Evolutionary conservation across 2,113 vertebrate genomes (phyloP).

Genomic region (Notiomystis cincta): DNA sequence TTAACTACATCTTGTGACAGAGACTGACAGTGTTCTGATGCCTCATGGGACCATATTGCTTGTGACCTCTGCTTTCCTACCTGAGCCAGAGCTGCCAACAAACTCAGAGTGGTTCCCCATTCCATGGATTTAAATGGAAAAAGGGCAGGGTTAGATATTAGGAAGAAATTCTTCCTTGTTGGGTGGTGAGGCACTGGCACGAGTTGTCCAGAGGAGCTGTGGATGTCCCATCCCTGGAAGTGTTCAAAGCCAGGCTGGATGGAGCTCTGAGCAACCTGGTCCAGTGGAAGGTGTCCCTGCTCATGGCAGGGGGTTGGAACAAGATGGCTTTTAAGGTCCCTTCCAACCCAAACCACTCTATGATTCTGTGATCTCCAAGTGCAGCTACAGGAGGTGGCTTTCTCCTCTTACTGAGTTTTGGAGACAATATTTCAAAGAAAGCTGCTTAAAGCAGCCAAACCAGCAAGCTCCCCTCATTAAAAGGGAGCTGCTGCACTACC

Average conservation of each 20-base stretch:
- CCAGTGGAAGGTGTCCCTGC: not conserved
- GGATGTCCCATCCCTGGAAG: not conserved
- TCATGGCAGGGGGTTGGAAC: not conserved
- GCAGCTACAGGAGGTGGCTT: not conserved
- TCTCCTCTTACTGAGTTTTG: not conserved
- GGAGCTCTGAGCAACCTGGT: not conserved
- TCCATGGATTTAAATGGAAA: not conserved
- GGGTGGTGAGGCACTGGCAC: not conserved
- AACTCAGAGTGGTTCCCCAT: not conserved
- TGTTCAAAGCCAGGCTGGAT: not conserved
- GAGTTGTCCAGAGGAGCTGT: not conserved
- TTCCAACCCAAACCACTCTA: not conserved
- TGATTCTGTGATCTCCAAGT: not conserved
- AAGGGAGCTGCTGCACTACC: not conserved
- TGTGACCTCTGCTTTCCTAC: not conserved
- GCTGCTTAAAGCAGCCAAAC: not conserved
- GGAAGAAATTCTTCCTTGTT: not conserved
- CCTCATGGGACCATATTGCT: not conserved
- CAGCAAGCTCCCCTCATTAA: not conserved
- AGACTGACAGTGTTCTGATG: not conserved
- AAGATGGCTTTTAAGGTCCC: not conserved
- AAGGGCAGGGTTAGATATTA: too few species aligned
- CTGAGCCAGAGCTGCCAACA: not conserved
- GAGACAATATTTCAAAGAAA: not conserved
- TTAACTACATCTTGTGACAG: not conserved